Conservation (phyloP, 2,888 invertebrate species). For the Epinotia bilunana region DNA sequence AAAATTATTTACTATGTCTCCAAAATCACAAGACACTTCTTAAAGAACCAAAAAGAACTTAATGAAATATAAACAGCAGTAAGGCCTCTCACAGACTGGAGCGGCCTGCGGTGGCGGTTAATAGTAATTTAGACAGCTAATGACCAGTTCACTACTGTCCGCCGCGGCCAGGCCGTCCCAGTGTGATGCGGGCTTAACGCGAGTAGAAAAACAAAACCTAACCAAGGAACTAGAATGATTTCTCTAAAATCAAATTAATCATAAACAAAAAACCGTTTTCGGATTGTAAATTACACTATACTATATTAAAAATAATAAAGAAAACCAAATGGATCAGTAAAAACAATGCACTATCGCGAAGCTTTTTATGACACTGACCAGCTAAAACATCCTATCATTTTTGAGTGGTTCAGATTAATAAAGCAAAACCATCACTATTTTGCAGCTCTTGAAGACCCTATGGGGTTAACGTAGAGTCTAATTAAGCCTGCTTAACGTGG, state of each 20-base stretch:
- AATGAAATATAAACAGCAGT: no score
- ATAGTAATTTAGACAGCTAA: no score
- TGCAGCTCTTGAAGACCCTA: neutral
- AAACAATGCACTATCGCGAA: conserved; percentile 19
- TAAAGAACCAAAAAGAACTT: no score
- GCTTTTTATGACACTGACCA: conserved; percentile 27
- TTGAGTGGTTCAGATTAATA: conserved; percentile 18
- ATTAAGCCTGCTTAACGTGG: neutral
- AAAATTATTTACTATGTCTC: neutral
- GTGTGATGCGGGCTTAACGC: no score
- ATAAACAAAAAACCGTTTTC: neutral
- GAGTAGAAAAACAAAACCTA: no score
- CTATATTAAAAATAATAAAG: neutral
- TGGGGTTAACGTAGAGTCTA: neutral
- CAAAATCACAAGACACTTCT: neutral
- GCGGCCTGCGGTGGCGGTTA: no score
- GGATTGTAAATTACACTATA: neutral
- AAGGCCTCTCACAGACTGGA: no score
- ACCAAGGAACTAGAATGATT: neutral
- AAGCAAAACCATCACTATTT: neutral
- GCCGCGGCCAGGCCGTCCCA: no score
- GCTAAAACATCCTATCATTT: conserved; percentile 23
- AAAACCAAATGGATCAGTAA: neutral
- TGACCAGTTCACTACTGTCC: no score
- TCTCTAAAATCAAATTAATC: neutral